These are phyloP conservation scores for Drosophila siamana DNA, from an alignment of 2,888 invertebrate species.

Conservation along the genomic window DNA sequence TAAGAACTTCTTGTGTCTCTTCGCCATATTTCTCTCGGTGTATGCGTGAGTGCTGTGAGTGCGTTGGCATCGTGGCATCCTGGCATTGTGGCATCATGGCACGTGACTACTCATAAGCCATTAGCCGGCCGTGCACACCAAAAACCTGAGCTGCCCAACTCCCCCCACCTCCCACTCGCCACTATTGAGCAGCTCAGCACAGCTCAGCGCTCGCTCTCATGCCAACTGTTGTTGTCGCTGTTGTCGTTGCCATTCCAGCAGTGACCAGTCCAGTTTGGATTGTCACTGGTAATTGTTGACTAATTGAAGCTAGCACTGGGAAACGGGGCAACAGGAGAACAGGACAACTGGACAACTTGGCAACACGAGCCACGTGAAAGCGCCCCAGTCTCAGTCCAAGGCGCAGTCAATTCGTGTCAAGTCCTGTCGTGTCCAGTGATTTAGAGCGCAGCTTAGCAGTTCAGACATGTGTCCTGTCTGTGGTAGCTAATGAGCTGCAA, in stretches of 20 bases:
- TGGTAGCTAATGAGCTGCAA: constrained; percentile 78
- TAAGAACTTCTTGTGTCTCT: no score
- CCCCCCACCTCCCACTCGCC: no score
- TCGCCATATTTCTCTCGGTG: neutral
- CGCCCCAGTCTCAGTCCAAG: constrained; percentile 8
- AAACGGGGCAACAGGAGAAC: neutral
- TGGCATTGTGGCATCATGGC: constrained; percentile 67
- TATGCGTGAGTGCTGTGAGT: constrained; percentile 24
- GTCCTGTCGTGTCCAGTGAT: constrained; percentile 72
- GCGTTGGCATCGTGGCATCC: constrained; percentile 56
- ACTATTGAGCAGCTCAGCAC: neutral
- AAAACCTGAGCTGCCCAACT: constrained; percentile 46
- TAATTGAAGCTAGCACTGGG: constrained; percentile 66
- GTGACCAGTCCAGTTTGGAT: constrained; percentile 55
- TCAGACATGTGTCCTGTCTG: constrained; percentile 74
- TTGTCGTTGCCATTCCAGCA: constrained; percentile 39
- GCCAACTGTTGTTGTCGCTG: constrained; percentile 9
- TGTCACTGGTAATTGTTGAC: constrained; percentile 76
- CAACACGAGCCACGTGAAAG: neutral
- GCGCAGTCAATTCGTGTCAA: constrained; percentile 56
- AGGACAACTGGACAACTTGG: neutral
- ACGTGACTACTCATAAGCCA: constrained; percentile 81
- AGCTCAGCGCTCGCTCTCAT: neutral
- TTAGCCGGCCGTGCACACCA: constrained; percentile 51
- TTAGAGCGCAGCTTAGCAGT: constrained; percentile 77